A percentile compares a stretch with the other conserved stretches of the same genome.
Evolutionary conservation across 2,113 vertebrate species (phyloP).

Genomic region (Okapia johnstoni): DNA sequence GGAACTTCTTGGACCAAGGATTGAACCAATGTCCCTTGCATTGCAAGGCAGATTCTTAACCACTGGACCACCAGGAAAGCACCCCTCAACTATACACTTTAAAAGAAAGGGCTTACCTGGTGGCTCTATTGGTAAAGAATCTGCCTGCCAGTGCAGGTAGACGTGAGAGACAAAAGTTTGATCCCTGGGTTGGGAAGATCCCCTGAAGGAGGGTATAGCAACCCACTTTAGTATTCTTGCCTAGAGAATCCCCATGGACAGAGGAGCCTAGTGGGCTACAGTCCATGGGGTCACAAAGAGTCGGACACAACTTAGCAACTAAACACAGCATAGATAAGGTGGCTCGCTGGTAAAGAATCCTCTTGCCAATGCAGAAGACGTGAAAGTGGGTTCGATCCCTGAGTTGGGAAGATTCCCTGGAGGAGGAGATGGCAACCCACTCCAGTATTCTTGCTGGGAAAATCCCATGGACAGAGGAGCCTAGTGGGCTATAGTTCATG

Average conservation of each 20-base stretch:
- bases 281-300: background rate
- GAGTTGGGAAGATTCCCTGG: background rate
- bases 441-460: background rate
- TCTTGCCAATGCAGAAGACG: background rate
- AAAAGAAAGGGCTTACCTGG: background rate
- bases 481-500: background rate
- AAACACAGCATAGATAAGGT: background rate
- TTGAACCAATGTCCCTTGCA: no score
- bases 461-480: background rate
- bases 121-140: background rate
- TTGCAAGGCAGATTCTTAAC: no score
- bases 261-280: background rate
- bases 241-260: background rate
- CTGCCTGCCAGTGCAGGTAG: background rate
- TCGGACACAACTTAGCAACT: rapidly evolving
- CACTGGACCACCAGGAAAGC: no score
- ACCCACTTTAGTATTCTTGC: background rate
- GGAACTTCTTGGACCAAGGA: no score
- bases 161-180: background rate
- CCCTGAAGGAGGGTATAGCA: background rate
- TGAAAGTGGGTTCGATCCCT: background rate
- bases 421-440: background rate
- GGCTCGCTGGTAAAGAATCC: background rate
- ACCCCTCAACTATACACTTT: no score
- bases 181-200: background rate